phyloP scores from a whole-genome alignment of 2,113 vertebrate genomes.

The Macquaria ambigua region DNA sequence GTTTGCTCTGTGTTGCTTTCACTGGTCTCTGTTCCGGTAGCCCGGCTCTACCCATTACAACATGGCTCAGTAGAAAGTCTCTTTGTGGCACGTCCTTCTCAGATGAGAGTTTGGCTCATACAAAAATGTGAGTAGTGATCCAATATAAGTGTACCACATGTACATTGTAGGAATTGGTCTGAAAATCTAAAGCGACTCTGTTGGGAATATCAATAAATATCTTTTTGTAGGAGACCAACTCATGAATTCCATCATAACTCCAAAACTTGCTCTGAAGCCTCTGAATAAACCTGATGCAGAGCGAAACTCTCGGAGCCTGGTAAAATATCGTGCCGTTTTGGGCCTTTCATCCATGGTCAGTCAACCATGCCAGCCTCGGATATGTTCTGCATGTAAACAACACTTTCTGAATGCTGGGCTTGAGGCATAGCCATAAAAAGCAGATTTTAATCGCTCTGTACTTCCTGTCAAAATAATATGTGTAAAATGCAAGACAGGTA shows the following conservation, averaged over 20 bases:
- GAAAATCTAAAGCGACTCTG: neutral
- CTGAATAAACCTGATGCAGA: conserved; percentile 47
- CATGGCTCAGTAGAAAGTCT: conserved; percentile 48
- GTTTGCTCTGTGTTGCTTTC: neutral
- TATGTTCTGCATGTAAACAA: conserved; percentile 63
- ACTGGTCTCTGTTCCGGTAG: neutral
- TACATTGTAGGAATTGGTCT: neutral
- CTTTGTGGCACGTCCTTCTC: conserved; percentile 29
- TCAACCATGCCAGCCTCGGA: conserved; percentile 43
- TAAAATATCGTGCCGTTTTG: conserved; percentile 41
- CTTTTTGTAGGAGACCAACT: neutral
- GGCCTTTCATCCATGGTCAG: conserved; percentile 55
- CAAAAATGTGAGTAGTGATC: conserved; percentile 7
- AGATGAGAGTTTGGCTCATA: conserved; percentile 3
- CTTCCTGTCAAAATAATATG: conserved; percentile 49
- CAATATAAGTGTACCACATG: neutral
- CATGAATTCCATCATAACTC: neutral
- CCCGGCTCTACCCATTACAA: conserved; percentile 29
- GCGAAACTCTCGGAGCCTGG: conserved; percentile 1
- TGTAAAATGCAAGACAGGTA: conserved; percentile 44
- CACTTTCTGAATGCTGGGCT: conserved; percentile 31
- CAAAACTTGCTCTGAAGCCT: conserved; percentile 7
- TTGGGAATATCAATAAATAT: neutral
- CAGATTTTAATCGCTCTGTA: conserved; percentile 40
- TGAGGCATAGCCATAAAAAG: conserved; percentile 30